Conservation (phyloP, 2,797 vertebrate genomes). For the Picus viridis region DNA sequence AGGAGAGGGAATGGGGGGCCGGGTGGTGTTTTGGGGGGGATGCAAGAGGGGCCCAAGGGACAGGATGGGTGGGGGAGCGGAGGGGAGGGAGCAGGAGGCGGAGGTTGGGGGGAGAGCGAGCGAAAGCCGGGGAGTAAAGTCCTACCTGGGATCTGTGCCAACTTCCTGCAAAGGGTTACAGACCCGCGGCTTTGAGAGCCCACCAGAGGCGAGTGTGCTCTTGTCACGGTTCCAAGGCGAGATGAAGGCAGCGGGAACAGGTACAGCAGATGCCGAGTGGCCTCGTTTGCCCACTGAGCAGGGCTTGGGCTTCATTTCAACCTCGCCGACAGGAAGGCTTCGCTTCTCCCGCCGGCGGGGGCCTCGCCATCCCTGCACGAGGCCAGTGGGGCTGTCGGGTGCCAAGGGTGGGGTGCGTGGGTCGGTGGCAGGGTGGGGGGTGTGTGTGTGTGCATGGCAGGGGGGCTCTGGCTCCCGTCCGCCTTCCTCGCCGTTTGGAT, state of each 20-base stretch:
- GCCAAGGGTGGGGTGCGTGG: conserved; percentile 38
- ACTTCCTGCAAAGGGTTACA: conserved; percentile 77
- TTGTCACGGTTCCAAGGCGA: conserved; percentile 74
- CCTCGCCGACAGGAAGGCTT: conserved; percentile 9
- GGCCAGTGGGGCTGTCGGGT: neutral
- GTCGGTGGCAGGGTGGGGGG: neutral
- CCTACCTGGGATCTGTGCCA: conserved; percentile 77
- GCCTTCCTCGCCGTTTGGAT: conserved; percentile 54
- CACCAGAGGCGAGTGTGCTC: conserved; percentile 73
- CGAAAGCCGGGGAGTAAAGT: conserved; percentile 72
- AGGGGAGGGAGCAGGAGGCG: conserved; percentile 63
- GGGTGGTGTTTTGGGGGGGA: conserved; percentile 19
- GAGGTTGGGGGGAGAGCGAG: conserved; percentile 50
- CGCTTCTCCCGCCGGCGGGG: conserved; percentile 1
- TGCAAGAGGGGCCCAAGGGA: conserved; percentile 46
- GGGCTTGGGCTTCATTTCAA: conserved; percentile 42
- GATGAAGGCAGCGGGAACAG: conserved; percentile 75
- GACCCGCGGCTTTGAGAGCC: conserved; percentile 72
- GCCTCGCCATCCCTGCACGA: conserved; percentile 12
- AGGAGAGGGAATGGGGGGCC: neutral
- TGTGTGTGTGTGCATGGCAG: neutral
- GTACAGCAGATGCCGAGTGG: conserved; percentile 72
- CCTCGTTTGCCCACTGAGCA: conserved; percentile 59
- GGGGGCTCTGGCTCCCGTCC: neutral
- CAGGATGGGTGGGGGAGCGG: conserved; percentile 64